phyloP scores from a whole-genome alignment of 2,797 vertebrate genomes.

The Bucorvus abyssinicus region DNA sequence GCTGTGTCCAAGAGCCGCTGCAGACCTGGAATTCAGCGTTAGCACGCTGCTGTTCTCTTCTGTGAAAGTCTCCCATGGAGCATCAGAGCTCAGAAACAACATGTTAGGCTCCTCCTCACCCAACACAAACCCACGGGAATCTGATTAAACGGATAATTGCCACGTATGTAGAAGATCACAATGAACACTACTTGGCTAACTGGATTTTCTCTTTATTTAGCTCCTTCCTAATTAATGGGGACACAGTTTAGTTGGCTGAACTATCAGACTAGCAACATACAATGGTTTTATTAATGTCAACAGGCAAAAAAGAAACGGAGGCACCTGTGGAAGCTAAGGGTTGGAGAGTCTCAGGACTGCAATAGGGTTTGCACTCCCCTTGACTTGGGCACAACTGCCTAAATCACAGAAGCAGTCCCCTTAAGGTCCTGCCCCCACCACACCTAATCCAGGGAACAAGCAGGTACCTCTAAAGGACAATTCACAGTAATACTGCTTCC shows the following conservation, averaged over 20 bases:
- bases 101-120: background rate
- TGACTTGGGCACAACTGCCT: background rate
- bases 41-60: rapidly evolving
- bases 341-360: background rate
- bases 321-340: background rate
- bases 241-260: background rate
- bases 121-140: background rate
- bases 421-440: background rate
- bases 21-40: background rate
- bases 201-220: background rate
- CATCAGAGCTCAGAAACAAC: background rate
- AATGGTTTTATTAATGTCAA: background rate
- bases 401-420: background rate
- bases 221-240: background rate
- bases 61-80: background rate
- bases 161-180: background rate
- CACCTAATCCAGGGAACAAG: background rate
- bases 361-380: background rate
- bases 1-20: background rate
- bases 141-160: background rate
- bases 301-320: background rate
- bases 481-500: background rate
- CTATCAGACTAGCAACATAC: background rate
- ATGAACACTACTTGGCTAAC: background rate
- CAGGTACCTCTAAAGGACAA: background rate